These are phyloP conservation scores for Elegia similella DNA, from an alignment of 2,888 invertebrate species.

Conservation along the genomic window DNA sequence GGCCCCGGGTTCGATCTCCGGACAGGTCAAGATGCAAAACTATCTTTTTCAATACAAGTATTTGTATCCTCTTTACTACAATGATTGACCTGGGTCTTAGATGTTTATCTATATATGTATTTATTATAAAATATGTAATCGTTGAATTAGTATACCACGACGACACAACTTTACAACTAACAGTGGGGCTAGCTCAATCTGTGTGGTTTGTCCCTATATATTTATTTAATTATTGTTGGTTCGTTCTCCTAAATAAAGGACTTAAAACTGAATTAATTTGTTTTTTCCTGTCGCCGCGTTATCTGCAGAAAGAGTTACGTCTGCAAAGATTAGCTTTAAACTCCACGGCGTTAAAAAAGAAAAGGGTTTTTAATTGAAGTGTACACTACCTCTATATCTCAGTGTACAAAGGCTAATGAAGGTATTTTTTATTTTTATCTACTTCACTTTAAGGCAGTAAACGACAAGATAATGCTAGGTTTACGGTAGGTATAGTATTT, in stretches of 20 bases:
- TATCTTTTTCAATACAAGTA: no score
- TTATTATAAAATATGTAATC: no score
- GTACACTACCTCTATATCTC: conserved; percentile 19
- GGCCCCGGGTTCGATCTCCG: no score
- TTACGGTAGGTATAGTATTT: background rate
- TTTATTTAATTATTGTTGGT: background rate
- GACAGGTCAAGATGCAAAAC: no score
- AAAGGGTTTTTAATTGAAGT: conserved; percentile 26
- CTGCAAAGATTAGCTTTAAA: conserved; percentile 29
- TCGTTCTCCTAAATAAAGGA: background rate
- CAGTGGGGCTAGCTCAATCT: no score
- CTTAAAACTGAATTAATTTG: conserved; percentile 27
- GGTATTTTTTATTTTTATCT: conserved; percentile 7
- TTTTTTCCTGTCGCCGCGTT: conserved; percentile 23
- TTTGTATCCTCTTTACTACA: no score
- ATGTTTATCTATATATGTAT: no score
- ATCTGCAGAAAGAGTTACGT: conserved; percentile 22
- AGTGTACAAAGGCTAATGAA: conserved; percentile 8
- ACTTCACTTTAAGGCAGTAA: background rate
- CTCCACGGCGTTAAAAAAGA: conserved; percentile 26
- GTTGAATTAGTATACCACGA: no score
- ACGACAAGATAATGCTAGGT: background rate
- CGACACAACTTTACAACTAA: no score
- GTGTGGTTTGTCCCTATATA: no score
- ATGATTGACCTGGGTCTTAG: no score